Evolutionary conservation across 2,888 invertebrate species (phyloP), one percentile per base, ranked within the genome.

Genomic region (Apoderus coryli): DNA sequence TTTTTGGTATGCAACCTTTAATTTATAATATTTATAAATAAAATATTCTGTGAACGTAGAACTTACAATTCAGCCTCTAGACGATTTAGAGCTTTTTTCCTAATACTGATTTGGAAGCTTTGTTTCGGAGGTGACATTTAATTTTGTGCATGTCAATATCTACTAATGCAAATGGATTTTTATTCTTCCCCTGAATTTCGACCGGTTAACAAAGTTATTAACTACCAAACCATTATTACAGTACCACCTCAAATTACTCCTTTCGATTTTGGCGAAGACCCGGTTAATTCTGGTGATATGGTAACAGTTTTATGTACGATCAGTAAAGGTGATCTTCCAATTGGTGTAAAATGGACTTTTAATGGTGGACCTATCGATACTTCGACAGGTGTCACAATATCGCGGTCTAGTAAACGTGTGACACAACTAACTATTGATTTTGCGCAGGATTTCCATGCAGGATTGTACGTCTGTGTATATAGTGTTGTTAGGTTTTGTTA

Each of bases 301-400:
- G 64, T 69, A 38, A 69, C 69, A 42, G 62, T 71, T 44, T 60
- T 53, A 34, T 76, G 75, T 59, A 62, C 71, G 42, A 64, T 72
- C 39, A 63, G 66, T 16, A 71, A 72, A 55, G 75, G 78, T 32
- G 78, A 79, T 50, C 57, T 63, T 38, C 78, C 78, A 35, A 60
- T 46, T n/a, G 38, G 40, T 11, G 46, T 49, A 10, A 33, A 29
- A 12, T 49, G 49, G 61, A 44, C 56, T 2, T 43, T 59, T 25
- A 58, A 62, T 37, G 53, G 53, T 30, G 41, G 45, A 22, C 45
- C 49, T 12, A 47, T 60, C 31, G 39, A 46, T 10, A 43, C 48
- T 26, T 44, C 50, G 25, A 37, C 47, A 26, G 60, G 60, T 22
- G 48, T 59, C 16, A 49, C 48, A 37, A 48, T 57, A 30, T 38